Evolutionary conservation across 2,888 invertebrate species (phyloP).

Genomic region (Stegana nigrithorax): DNA sequence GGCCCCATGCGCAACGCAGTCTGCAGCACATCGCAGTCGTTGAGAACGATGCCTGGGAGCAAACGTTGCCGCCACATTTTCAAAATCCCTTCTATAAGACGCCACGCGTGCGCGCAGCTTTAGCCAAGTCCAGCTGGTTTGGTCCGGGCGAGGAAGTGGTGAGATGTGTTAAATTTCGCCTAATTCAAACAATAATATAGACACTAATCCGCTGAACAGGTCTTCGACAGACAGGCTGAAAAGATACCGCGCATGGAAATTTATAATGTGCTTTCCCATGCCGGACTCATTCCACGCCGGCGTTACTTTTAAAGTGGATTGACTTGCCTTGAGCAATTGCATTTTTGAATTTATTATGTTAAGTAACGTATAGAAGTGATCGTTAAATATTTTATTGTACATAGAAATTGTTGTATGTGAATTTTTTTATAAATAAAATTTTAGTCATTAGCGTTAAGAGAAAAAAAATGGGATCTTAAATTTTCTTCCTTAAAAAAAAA

Average conservation of each 20-base stretch:
- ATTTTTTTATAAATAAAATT: slow-evolving; percentile 29
- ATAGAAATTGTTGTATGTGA: not conserved
- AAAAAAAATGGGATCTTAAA: no score
- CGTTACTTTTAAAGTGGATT: slow-evolving; percentile 44
- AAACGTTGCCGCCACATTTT: slow-evolving; percentile 71
- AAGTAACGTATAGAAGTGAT: no score
- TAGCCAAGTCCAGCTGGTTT: slow-evolving; percentile 73
- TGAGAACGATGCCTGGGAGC: slow-evolving; percentile 72
- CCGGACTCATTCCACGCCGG: slow-evolving; percentile 72
- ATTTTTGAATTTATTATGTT: not conserved
- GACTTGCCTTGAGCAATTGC: no score
- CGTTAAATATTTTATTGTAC: no score
- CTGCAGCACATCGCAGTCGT: slow-evolving; percentile 73
- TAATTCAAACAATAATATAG: no score
- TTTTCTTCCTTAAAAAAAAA: no score
- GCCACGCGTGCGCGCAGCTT: slow-evolving; percentile 71
- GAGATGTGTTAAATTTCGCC: slow-evolving; percentile 38
- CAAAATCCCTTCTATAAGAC: slow-evolving; percentile 74
- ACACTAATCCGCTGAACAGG: no score
- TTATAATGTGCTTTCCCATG: slow-evolving; percentile 75
- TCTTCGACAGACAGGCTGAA: slow-evolving; percentile 73
- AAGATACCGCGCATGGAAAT: slow-evolving; percentile 74
- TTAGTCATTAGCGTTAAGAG: slow-evolving; percentile 51
- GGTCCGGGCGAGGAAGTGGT: slow-evolving; percentile 75
- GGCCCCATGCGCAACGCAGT: slow-evolving; percentile 47